Evolutionary conservation across 2,888 invertebrate genomes (phyloP).

Genomic region (Eupeodes latifasciatus): DNA sequence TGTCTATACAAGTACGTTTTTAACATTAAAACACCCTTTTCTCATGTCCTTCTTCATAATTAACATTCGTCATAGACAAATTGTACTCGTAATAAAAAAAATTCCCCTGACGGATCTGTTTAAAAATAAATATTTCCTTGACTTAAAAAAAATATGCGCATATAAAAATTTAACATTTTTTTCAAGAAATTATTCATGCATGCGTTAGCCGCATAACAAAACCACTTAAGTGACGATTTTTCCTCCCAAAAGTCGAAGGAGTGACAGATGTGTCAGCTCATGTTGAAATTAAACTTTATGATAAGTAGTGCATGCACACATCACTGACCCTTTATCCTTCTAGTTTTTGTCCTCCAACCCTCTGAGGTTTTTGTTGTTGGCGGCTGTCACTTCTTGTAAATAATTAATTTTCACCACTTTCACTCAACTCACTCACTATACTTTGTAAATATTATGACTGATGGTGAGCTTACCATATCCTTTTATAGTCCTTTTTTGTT

Average conservation of each 20-base stretch:
- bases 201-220: conserved; percentile 20
- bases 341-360: not conserved
- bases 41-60: not conserved
- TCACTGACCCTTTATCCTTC: not conserved
- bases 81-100: not conserved
- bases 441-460: conserved; percentile 28
- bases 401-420: conserved; percentile 53
- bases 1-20: not conserved
- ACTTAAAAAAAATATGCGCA: conserved; percentile 18
- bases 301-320: conserved; percentile 3
- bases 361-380: not conserved
- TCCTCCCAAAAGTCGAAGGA: not conserved
- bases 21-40: too few relatives aligned
- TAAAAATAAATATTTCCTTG: not conserved
- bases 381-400: conserved; percentile 54
- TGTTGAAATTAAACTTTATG: conserved; percentile 42
- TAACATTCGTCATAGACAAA: not conserved
- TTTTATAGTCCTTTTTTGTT: conserved; percentile 26
- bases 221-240: conserved; percentile 47
- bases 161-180: conserved; percentile 16
- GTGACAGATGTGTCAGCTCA: conserved; percentile 54
- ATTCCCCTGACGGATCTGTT: conserved; percentile 2
- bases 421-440: not conserved
- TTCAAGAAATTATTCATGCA: conserved; percentile 2
- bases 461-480: not conserved